A percentile compares a stretch with the other conserved stretches of the same genome.
Evolutionary conservation across 2,797 vertebrate species (phyloP).

Genomic region (Pseudochirops cupreus): DNA sequence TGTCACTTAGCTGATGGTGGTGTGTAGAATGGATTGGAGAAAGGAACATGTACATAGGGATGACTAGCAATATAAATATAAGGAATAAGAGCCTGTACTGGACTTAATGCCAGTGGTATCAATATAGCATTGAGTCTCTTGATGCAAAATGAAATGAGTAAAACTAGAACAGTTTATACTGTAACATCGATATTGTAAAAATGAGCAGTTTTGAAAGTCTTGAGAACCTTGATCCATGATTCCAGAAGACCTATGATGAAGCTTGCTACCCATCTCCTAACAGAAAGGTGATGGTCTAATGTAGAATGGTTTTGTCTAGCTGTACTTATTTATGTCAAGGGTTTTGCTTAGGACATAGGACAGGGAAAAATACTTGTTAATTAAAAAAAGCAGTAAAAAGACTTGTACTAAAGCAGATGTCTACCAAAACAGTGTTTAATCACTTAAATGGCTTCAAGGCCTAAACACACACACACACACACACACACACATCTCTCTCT

Average conservation of each 20-base stretch:
- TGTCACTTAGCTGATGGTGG: neutral
- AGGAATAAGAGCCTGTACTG: neutral
- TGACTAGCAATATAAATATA: neutral
- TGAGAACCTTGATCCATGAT: neutral
- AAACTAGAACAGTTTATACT: neutral
- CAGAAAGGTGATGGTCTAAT: neutral
- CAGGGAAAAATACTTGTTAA: neutral
- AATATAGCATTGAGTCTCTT: neutral
- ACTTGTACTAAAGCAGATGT: too few relatives aligned
- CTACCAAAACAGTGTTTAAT: too few relatives aligned
- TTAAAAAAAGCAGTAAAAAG: neutral
- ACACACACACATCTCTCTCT: too few relatives aligned
- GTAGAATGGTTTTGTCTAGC: neutral
- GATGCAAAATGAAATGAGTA: neutral
- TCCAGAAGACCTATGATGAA: neutral
- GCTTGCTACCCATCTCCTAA: neutral
- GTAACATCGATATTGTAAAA: neutral
- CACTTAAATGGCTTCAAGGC: too few relatives aligned
- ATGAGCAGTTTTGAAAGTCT: neutral
- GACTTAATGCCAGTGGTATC: neutral
- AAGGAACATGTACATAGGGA: neutral
- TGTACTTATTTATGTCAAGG: neutral
- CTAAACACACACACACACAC: too few relatives aligned
- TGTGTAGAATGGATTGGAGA: neutral
- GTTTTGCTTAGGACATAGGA: neutral